Conservation (phyloP, 2,797 vertebrate genomes). For the Myiotriccus ornatus region DNA sequence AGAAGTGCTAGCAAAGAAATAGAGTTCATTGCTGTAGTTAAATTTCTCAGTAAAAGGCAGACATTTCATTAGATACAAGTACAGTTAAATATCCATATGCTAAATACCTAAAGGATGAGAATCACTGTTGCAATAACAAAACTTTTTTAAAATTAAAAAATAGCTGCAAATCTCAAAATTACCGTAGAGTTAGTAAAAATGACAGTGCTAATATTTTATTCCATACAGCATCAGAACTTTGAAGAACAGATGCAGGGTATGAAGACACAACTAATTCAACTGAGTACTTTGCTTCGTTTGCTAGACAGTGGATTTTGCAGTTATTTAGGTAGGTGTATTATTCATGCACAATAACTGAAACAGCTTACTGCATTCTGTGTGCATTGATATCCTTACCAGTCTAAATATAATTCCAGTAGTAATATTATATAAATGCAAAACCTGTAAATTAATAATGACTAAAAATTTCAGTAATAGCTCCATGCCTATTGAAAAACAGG, state of each 20-base stretch:
- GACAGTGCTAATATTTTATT: constrained; percentile 39
- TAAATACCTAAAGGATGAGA: not conserved
- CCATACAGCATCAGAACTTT: constrained; percentile 91
- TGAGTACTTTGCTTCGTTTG: constrained; percentile 90
- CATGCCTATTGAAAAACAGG: not conserved
- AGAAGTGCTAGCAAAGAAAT: not conserved
- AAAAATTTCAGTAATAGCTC: not conserved
- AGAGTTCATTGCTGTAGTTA: not conserved
- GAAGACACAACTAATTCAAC: constrained; percentile 94
- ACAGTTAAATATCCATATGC: not conserved
- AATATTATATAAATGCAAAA: not conserved
- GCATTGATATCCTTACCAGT: not conserved
- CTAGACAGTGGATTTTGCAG: constrained; percentile 93
- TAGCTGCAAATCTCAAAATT: not conserved
- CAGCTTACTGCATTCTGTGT: not conserved
- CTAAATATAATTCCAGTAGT: not conserved
- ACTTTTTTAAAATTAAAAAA: not conserved
- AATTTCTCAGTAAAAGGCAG: not conserved
- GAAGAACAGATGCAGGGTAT: constrained; percentile 99
- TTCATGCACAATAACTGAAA: not conserved
- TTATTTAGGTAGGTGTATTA: constrained; percentile 86
- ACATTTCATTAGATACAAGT: not conserved
- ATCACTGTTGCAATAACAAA: not conserved
- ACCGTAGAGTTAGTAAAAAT: not conserved
- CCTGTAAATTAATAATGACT: not conserved